Evolutionary conservation across 2,797 vertebrate species (phyloP).

Genomic region (Acanthiza pusilla): DNA sequence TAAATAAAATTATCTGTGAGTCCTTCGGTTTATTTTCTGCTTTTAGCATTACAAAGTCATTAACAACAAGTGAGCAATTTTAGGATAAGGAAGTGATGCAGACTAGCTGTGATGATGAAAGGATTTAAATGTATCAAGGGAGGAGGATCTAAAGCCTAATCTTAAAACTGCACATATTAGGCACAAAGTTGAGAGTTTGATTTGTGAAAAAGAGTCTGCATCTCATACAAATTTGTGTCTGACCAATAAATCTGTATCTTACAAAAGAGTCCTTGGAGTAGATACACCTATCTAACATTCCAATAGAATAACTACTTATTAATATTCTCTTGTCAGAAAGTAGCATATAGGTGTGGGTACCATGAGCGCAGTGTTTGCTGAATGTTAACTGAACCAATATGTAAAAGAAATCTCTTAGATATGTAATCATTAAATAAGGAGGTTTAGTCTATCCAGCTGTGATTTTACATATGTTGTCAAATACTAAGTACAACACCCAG

Average conservation of each 20-base stretch:
- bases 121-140: not conserved
- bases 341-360: not conserved
- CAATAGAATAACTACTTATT: not conserved
- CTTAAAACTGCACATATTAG: not conserved
- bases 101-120: not conserved
- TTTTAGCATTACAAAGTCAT: not conserved
- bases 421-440: constrained; percentile 27
- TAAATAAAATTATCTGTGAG: not conserved
- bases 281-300: not conserved
- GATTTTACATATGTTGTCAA: constrained; percentile 27
- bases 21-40: not conserved
- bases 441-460: not conserved
- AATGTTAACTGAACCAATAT: constrained; percentile 14
- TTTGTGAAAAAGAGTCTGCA: not conserved
- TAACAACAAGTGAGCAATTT: not conserved
- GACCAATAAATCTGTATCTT: not conserved
- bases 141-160: not conserved
- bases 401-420: constrained; percentile 48
- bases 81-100: not conserved
- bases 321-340: constrained; percentile 27
- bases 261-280: not conserved
- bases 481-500: not conserved
- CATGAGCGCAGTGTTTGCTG: not conserved
- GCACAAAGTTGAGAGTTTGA: not conserved
- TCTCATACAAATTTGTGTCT: not conserved